Evolutionary conservation across 2,888 invertebrate species (phyloP).

Genomic region (Kryphioiulus occultus): DNA sequence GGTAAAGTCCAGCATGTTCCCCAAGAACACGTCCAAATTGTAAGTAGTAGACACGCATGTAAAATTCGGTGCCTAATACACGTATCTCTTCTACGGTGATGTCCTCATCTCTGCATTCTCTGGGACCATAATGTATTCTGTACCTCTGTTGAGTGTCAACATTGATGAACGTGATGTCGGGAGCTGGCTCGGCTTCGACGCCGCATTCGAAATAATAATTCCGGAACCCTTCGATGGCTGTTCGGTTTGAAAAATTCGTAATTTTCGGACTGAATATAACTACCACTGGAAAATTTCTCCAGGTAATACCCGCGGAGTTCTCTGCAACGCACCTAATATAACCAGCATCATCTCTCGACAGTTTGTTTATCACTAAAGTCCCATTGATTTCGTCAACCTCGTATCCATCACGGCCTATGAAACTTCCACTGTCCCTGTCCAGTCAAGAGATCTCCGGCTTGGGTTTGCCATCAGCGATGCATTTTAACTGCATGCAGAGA

Average conservation of each 20-base stretch:
- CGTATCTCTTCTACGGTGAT: no score
- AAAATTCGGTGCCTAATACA: not conserved
- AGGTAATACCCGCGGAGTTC: constrained; percentile 75
- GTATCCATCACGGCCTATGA: constrained; percentile 67
- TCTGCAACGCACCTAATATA: constrained; percentile 81
- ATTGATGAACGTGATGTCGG: constrained; percentile 48
- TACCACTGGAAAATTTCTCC: constrained; percentile 65
- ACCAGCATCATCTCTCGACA: constrained; percentile 80
- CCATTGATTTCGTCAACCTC: constrained; percentile 67
- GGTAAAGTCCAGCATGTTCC: constrained; percentile 86
- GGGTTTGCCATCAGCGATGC: constrained; percentile 84
- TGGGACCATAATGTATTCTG: no score
- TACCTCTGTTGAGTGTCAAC: not conserved
- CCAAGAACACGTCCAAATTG: constrained; percentile 72
- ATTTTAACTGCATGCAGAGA: constrained; percentile 76
- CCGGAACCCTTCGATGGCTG: constrained; percentile 72
- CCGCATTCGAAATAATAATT: constrained; percentile 68
- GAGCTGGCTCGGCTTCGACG: constrained; percentile 52
- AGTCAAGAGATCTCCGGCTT: constrained; percentile 85
- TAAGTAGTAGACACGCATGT: not conserved
- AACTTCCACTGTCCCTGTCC: constrained; percentile 72
- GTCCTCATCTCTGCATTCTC: no score
- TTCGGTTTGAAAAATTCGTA: constrained; percentile 77
- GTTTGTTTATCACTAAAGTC: constrained; percentile 74
- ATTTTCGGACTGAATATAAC: constrained; percentile 76